Percentiles rank a stretch among this genome's conserved stretches.
These are phyloP conservation scores for Platynereis dumerilii DNA, from an alignment of 2,888 invertebrate genomes.

Conservation along the genomic window DNA sequence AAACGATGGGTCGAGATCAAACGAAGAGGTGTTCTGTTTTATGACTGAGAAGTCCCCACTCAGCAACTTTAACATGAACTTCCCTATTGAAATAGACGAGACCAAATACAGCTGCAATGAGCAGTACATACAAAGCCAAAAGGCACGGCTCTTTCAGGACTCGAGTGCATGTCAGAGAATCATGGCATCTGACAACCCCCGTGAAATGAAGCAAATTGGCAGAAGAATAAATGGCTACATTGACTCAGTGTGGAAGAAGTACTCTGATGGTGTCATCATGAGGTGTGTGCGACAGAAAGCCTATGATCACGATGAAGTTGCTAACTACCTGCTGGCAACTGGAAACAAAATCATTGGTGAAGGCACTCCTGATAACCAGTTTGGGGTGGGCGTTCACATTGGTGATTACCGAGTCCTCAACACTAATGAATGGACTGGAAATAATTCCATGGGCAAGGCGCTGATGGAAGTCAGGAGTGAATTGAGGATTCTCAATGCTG, in stretches of 20 bases:
- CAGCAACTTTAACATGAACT: not conserved
- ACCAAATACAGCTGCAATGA: not conserved
- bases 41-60: not conserved
- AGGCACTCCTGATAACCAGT: not conserved
- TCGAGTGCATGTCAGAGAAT: not conserved
- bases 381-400: not conserved
- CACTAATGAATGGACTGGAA: not conserved
- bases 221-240: not conserved
- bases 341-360: not conserved
- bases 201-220: not conserved
- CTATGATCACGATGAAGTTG: not conserved
- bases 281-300: not conserved
- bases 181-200: not conserved
- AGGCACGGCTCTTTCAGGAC: not conserved
- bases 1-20: not conserved
- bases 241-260: not conserved
- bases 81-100: not conserved
- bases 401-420: not conserved
- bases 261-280: not conserved
- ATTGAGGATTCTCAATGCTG: too few relatives aligned
- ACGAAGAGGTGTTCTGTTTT: not conserved
- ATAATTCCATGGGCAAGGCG: not conserved
- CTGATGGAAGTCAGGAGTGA: not conserved
- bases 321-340: not conserved
- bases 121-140: not conserved